Conservation (phyloP, 2,113 vertebrate species). For the Dromiciops gliroides region DNA sequence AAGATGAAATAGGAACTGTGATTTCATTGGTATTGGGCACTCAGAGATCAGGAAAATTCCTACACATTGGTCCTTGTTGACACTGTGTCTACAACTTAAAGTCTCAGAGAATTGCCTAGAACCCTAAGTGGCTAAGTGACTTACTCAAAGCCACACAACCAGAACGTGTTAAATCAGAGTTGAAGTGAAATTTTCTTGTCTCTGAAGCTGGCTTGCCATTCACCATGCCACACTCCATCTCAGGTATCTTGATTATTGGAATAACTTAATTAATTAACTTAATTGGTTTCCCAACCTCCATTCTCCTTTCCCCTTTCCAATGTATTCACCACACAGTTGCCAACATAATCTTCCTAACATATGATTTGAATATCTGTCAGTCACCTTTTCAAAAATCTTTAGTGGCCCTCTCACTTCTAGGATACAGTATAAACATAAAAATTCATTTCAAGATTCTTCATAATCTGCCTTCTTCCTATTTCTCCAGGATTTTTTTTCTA, state of each 20-base stretch:
- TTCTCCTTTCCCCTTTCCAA: background rate
- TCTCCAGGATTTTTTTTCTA: background rate
- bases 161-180: background rate
- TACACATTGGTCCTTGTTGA: background rate
- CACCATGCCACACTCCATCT: background rate
- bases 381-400: background rate
- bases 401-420: background rate
- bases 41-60: background rate
- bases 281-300: background rate
- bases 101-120: background rate
- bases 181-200: background rate
- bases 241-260: background rate
- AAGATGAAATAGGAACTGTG: background rate
- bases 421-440: background rate
- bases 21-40: background rate
- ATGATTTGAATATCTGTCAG: background rate
- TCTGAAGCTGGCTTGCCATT: background rate
- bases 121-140: background rate
- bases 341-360: background rate
- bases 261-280: background rate
- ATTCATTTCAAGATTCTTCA: background rate
- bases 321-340: background rate
- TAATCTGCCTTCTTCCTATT: background rate
- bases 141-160: background rate
- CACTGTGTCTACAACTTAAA: background rate